Base-by-base conservation (phyloP, 2,797 vertebrate species). In the Rhodeus uyekii region DNA sequence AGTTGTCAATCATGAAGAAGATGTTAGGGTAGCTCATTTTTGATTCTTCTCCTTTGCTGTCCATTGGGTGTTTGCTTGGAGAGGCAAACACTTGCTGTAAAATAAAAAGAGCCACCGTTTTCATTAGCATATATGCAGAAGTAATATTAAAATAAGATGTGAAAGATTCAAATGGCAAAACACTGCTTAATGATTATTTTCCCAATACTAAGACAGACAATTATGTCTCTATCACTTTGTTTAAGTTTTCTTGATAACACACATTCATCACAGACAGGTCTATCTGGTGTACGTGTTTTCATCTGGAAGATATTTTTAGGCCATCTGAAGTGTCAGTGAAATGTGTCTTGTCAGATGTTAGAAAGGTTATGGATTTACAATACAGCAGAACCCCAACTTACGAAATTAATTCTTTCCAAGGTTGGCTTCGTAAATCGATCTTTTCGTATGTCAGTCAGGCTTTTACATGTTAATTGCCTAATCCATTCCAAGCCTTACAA, bases 1-100 rank as follows among this genome's bases (percentile, higher is more conserved):
- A 99, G 92, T 96, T 99, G 93, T 99, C 98, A 4, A 99, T 99
- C 98, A 99, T 99, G 92, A 98, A 99, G 94, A 99, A 99, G 91
- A 99, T 99, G 91, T 99, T 98, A 4, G 98, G 98, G 90, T 99
- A 99, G 92, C 98, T 99, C 92, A 99, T 99, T 93, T 98, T 98
- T 13, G 98, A 99, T 86, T 99, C 98, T 42, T 99, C 98, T 18
- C 98, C 98, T 88, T 99, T 99, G 90, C 97, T 99, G 93, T 99
- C 98, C 98, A 99, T 99, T 0, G 98, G 97, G 86, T 99, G 96
- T 83, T 99, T 99, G 84, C 98, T 99, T 4, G 98, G 98, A 29
- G 98, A 98, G 0, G 98, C 98, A 10, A 99, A 99, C 85, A 99
- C 97, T 96, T 98, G 96, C 98, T 99, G 91, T 75, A 87, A 84